These are phyloP conservation scores for Magallana nippona DNA, from an alignment of 2,888 invertebrate species.

Conservation along the genomic window DNA sequence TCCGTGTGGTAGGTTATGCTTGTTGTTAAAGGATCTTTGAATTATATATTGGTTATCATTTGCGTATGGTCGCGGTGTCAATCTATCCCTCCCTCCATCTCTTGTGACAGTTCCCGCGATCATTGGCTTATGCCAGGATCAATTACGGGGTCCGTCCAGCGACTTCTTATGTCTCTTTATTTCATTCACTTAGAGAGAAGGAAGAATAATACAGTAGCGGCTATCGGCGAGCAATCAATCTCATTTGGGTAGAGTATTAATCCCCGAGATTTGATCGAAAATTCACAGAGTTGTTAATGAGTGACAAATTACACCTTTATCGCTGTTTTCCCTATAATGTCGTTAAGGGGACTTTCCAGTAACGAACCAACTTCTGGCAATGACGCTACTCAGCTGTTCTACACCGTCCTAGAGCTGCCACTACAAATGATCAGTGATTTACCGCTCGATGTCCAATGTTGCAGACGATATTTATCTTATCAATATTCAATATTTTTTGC, in stretches of 20 bases:
- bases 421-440: neutral
- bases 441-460: slow-evolving; percentile 12
- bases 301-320: slow-evolving; percentile 25
- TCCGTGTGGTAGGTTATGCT: neutral
- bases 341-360: neutral
- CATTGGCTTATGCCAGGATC: slow-evolving; percentile 26
- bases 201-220: neutral
- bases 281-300: slow-evolving; percentile 20
- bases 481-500: slow-evolving; percentile 21
- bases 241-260: neutral
- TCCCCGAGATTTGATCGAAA: neutral
- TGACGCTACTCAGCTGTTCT: neutral
- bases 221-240: neutral
- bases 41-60: slow-evolving; percentile 35
- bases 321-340: slow-evolving; percentile 7
- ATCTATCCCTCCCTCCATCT: neutral
- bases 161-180: neutral
- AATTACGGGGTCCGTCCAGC: neutral
- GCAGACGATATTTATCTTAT: slow-evolving; percentile 25
- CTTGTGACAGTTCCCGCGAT: slow-evolving; percentile 20
- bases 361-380: neutral
- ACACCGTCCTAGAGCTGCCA: neutral
- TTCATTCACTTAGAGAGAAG: neutral
- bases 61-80: slow-evolving; percentile 21
- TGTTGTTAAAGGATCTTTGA: slow-evolving; percentile 18